Evolutionary conservation across 2,797 vertebrate genomes (phyloP).

Genomic region (Macrochelys suwanniensis): DNA sequence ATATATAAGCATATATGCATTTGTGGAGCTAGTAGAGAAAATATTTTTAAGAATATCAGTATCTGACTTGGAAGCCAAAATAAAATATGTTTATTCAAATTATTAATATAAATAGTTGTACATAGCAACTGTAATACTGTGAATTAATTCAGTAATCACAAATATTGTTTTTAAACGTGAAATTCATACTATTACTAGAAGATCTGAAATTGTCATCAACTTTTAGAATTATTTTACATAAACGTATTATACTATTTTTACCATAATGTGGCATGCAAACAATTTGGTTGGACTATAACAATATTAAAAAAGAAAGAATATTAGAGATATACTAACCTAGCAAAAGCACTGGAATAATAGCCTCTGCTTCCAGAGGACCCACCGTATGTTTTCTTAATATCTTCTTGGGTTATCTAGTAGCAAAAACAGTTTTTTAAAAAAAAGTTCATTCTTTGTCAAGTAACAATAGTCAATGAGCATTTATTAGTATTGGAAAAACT

Average conservation of each 20-base stretch:
- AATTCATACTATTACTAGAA: background rate
- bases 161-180: background rate
- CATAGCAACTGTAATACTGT: background rate
- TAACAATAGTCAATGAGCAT: accelerated
- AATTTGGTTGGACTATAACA: background rate
- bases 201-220: background rate
- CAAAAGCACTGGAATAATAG: conserved; percentile 99
- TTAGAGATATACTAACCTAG: conserved; percentile 85
- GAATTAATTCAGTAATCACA: background rate
- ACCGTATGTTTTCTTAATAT: conserved; percentile 98
- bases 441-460: background rate
- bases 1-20: conserved; percentile 99
- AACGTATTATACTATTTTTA: background rate
- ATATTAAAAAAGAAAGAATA: background rate
- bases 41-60: background rate
- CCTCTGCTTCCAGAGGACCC: conserved; percentile 97
- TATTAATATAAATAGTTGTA: background rate
- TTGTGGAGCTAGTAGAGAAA: conserved; percentile 90
- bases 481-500: background rate
- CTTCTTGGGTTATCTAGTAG: conserved; percentile 95
- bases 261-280: background rate
- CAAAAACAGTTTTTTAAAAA: background rate
- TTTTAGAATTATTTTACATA: background rate
- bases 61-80: background rate
- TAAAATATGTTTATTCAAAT: background rate